Percentiles rank a stretch among this genome's conserved stretches.
These are phyloP conservation scores for Prionace glauca DNA, from an alignment of 2,797 vertebrate genomes.

Conservation along the genomic window DNA sequence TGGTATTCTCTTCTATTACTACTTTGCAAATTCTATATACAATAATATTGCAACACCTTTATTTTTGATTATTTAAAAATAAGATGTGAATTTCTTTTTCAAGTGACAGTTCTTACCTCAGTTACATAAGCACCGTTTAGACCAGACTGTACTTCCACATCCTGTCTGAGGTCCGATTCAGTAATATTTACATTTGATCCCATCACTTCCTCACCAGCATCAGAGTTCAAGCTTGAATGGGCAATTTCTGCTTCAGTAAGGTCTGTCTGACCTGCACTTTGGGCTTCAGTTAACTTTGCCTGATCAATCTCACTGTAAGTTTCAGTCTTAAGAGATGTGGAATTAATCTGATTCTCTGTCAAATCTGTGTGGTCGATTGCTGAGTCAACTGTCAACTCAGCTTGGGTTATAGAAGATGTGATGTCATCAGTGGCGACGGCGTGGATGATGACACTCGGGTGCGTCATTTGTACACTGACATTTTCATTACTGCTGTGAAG, in stretches of 20 bases:
- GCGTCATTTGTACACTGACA: conserved; percentile 74
- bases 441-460: conserved; percentile 90
- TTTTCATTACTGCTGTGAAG: conserved; percentile 66
- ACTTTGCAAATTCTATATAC: conserved; percentile 38
- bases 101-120: conserved; percentile 59
- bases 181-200: conserved; percentile 59
- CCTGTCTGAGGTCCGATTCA: conserved; percentile 51
- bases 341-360: conserved; percentile 52
- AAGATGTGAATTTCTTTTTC: neutral
- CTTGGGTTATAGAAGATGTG: conserved; percentile 67
- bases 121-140: conserved; percentile 61
- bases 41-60: conserved; percentile 29
- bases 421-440: conserved; percentile 79
- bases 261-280: conserved; percentile 53
- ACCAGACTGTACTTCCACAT: conserved; percentile 59
- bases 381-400: conserved; percentile 68
- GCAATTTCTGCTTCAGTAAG: neutral
- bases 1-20: neutral
- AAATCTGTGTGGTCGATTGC: conserved; percentile 58
- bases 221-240: conserved; percentile 47
- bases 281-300: conserved; percentile 53
- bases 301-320: conserved; percentile 57
- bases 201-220: conserved; percentile 55
- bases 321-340: conserved; percentile 53
- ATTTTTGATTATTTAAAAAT: neutral